These are phyloP conservation scores for Cheilosia urbana DNA, from an alignment of 2,888 invertebrate genomes.

Conservation along the genomic window DNA sequence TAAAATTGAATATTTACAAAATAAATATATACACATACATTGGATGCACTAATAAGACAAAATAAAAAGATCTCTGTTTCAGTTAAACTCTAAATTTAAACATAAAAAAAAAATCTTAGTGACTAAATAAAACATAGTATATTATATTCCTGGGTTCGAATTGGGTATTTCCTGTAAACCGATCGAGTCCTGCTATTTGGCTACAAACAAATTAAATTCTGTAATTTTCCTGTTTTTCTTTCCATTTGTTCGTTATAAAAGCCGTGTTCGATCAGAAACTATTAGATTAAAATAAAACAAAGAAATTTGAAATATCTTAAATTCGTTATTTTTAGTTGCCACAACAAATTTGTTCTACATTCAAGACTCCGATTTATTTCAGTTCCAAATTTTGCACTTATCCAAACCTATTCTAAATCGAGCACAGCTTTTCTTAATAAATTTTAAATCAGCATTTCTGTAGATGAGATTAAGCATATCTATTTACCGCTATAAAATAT, in stretches of 20 bases:
- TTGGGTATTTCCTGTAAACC: conserved; percentile 8
- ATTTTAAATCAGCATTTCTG: conserved; percentile 9
- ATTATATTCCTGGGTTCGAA: conserved; percentile 27
- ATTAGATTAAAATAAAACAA: too few species aligned
- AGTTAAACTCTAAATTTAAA: conserved; percentile 32
- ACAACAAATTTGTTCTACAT: too few species aligned
- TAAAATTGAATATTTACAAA: conserved; percentile 68
- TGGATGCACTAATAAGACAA: conserved; percentile 6
- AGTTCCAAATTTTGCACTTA: too few species aligned
- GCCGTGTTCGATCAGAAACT: too few species aligned
- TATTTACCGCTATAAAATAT: conserved; percentile 9
- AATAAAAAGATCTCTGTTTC: conserved; percentile 31
- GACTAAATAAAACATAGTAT: conserved; percentile 16
- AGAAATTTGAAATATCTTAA: too few species aligned
- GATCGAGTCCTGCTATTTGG: conserved; percentile 29
- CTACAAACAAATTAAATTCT: conserved; percentile 24
- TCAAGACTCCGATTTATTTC: too few species aligned
- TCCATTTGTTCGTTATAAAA: conserved; percentile 23
- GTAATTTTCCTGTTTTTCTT: conserved; percentile 23
- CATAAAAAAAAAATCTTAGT: conserved; percentile 32
- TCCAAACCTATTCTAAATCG: too few species aligned
- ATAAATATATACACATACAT: conserved; percentile 70
- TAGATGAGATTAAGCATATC: conserved; percentile 48
- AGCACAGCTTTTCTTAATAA: neutral
- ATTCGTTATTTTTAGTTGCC: too few species aligned